Base-by-base conservation (phyloP, 2,113 vertebrate genomes). In the Engystomops pustulosus region DNA sequence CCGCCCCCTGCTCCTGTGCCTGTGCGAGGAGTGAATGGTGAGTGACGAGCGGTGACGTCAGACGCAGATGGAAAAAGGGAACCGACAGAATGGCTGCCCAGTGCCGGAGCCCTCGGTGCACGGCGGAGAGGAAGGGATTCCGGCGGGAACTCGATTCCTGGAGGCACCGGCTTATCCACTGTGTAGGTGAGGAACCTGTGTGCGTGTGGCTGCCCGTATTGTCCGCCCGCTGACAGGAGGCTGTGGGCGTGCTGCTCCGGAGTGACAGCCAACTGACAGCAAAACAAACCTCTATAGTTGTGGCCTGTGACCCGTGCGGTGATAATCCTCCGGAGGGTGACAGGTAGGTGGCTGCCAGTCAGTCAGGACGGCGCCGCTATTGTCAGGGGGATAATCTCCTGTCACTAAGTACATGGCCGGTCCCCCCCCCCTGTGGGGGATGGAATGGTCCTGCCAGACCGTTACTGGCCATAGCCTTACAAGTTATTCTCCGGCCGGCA, bases 111-210 rank as follows among this genome's bases (percentile, higher is more conserved):
- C 94, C 94, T 83, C 96, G 94, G 92, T 98, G 97, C 94, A 96
- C 96, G 93, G 95, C 94, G 89, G 97, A 99, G 93, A 96, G 95
- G 89, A 97, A 94, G 91, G 95, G 97, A 89, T 97, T 97, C 95
- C 95, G 97, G 94, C 96, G 96, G 93, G 97, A 98, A 94, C 96
- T 99, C 90, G 97, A 98, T 91, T 97, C 96, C 49, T 99, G 97
- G 97, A 95, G 97, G 90, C 94, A 98, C 91, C 96, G 95, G 92
- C 90, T 99, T 89, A 96, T 97, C 89, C 97, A 97, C 93, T 98
- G 96, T 93, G 95, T 99, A 90, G 97, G 97, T 97, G 96, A 95
- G 97, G 87, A 72, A 84, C 68, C 30, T 3, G 65, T 53, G 18
- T 9, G 38, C 12, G 45, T 34, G 79, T n/a, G 11, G 41, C 53